A percentile compares a stretch with the other conserved stretches of the same genome.
Evolutionary conservation across 2,797 vertebrate species (phyloP).

Genomic region (Typhlichthys subterraneus): DNA sequence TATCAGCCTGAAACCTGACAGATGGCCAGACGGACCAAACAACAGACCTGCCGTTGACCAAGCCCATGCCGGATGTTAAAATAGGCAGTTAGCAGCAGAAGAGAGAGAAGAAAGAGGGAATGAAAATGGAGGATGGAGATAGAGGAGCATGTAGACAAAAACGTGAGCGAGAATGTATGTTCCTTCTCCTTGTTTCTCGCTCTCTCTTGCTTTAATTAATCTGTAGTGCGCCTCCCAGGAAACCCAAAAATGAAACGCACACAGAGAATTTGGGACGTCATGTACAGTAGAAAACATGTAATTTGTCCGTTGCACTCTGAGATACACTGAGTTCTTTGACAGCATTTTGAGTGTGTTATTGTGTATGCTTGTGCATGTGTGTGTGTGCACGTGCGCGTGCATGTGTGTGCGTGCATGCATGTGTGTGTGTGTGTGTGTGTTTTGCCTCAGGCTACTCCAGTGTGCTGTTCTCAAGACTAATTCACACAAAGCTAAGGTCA

Average conservation of each 20-base stretch:
- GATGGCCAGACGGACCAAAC: slow-evolving; percentile 67
- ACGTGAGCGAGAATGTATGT: slow-evolving; percentile 16
- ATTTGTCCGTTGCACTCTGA: slow-evolving; percentile 53
- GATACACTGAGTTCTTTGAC: slow-evolving; percentile 66
- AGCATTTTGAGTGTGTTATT: slow-evolving; percentile 16
- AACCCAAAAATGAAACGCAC: slow-evolving; percentile 79
- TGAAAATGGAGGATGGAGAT: slow-evolving; percentile 12
- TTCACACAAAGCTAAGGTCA: slow-evolving; percentile 68
- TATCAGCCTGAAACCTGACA: slow-evolving; percentile 73
- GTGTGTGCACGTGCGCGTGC: slow-evolving; percentile 8
- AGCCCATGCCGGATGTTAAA: slow-evolving; percentile 78
- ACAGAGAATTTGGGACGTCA: slow-evolving; percentile 44
- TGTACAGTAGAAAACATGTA: slow-evolving; percentile 59
- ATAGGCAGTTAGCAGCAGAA: slow-evolving; percentile 70
- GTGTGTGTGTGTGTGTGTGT: slow-evolving; percentile 16
- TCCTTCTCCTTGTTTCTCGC: slow-evolving; percentile 18
- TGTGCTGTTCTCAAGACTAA: slow-evolving; percentile 61
- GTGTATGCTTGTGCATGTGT: background rate
- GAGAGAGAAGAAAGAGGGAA: slow-evolving; percentile 20
- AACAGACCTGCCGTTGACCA: slow-evolving; percentile 50
- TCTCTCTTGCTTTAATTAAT: slow-evolving; percentile 71
- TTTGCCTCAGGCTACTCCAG: slow-evolving; percentile 60
- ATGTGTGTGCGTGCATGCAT: slow-evolving; percentile 20
- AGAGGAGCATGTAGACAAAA: slow-evolving; percentile 21
- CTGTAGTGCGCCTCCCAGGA: slow-evolving; percentile 80